Evolutionary conservation across 2,797 vertebrate genomes (phyloP).

Genomic region (Antennarius maculatus): DNA sequence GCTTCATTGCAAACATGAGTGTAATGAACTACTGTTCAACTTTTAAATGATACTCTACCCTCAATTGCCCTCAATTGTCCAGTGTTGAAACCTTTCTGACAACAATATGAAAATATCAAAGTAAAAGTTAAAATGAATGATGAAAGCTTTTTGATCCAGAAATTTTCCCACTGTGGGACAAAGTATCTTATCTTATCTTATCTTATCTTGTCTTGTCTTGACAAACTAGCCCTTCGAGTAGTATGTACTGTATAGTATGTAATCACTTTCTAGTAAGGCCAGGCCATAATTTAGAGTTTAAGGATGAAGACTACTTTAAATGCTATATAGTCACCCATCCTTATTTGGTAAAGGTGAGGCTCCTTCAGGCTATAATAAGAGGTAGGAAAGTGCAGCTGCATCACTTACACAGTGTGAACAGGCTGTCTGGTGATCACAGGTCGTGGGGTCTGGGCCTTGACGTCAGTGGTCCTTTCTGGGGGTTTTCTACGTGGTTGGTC

Average conservation of each 20-base stretch:
- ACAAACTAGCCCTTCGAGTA: too few relatives aligned
- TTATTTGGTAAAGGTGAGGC: slow-evolving; percentile 6
- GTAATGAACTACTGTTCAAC: slow-evolving; percentile 55
- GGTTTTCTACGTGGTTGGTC: slow-evolving; percentile 68
- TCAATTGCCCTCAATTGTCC: too few relatives aligned
- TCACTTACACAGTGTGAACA: slow-evolving; percentile 76
- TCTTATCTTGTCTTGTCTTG: too few relatives aligned
- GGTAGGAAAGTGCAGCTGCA: slow-evolving; percentile 28
- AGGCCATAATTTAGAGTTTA: neutral
- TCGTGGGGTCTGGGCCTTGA: slow-evolving; percentile 67
- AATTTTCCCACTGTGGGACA: too few relatives aligned
- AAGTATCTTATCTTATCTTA: too few relatives aligned
- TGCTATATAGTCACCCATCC: neutral
- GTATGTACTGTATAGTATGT: neutral
- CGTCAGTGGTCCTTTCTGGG: slow-evolving; percentile 56
- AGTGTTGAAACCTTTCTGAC: too few relatives aligned
- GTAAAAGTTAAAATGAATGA: too few relatives aligned
- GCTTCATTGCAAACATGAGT: slow-evolving; percentile 52
- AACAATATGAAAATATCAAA: too few relatives aligned
- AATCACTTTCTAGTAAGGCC: neutral
- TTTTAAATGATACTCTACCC: slow-evolving; percentile 7
- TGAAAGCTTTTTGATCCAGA: too few relatives aligned
- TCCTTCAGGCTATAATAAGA: slow-evolving; percentile 5
- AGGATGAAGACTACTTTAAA: neutral
- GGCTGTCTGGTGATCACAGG: slow-evolving; percentile 72